These are phyloP conservation scores for Crematogaster levior DNA, from an alignment of 2,888 invertebrate genomes.

Conservation along the genomic window DNA sequence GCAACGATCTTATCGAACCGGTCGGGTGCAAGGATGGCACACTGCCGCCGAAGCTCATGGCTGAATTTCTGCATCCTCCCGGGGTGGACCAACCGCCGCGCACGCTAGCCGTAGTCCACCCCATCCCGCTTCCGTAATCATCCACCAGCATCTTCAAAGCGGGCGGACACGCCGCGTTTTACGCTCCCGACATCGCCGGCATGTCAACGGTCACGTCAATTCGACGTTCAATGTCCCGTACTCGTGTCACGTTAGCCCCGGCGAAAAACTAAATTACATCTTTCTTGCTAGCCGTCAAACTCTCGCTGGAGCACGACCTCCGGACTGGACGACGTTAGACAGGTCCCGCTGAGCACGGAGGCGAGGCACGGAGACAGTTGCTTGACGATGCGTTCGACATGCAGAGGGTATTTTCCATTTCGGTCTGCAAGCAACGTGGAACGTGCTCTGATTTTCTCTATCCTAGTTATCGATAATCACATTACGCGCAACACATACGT, in stretches of 20 bases:
- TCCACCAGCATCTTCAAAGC: conserved; percentile 80
- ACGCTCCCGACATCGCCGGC: conserved; percentile 8
- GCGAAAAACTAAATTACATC: conserved; percentile 38
- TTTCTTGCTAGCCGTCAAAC: conserved; percentile 20
- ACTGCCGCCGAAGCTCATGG: conserved; percentile 84
- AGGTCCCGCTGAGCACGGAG: neutral
- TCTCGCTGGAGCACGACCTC: neutral
- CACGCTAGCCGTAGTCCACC: conserved; percentile 75
- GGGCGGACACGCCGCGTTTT: conserved; percentile 31
- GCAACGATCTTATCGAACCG: conserved; percentile 82
- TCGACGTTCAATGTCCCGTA: conserved; percentile 11
- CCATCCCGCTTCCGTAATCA: conserved; percentile 80
- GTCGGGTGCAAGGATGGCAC: conserved; percentile 83
- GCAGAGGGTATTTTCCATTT: neutral
- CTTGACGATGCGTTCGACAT: neutral
- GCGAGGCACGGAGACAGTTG: neutral
- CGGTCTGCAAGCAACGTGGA: conserved; percentile 20
- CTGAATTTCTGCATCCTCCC: conserved; percentile 81
- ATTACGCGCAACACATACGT: neutral
- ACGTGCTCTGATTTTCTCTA: conserved; percentile 11
- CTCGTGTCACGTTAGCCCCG: conserved; percentile 35
- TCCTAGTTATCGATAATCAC: conserved; percentile 1
- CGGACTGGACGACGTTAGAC: conserved; percentile 12
- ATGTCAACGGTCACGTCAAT: conserved; percentile 27
- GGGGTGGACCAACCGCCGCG: conserved; percentile 84